Evolutionary conservation across 2,113 vertebrate species (phyloP).

Genomic region (Eupsittula cactorum): DNA sequence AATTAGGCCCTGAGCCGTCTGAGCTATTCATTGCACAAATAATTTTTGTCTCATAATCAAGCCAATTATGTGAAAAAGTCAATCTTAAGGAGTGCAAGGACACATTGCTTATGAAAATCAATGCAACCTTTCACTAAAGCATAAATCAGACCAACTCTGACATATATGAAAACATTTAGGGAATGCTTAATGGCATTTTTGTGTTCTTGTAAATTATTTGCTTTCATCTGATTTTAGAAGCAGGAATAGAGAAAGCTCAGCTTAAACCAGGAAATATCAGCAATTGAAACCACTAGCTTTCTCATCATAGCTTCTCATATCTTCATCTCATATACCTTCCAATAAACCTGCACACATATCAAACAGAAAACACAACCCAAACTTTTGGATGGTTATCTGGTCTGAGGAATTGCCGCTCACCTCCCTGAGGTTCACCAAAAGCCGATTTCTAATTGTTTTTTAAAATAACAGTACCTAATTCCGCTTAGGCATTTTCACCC

Average conservation of each 20-base stretch:
- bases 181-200: slow-evolving; percentile 48
- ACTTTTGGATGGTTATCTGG: neutral
- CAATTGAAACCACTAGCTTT: neutral
- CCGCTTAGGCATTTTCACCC: neutral
- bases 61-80: neutral
- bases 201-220: slow-evolving; percentile 25
- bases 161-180: slow-evolving; percentile 34
- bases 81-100: neutral
- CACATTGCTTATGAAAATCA: slow-evolving; percentile 7
- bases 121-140: slow-evolving; percentile 41
- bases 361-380: neutral
- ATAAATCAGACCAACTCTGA: neutral
- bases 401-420: neutral
- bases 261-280: neutral
- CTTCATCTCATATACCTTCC: neutral
- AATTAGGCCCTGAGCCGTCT: neutral
- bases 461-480: neutral
- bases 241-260: neutral
- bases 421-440: neutral
- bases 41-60: slow-evolving; percentile 15
- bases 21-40: neutral
- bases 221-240: neutral
- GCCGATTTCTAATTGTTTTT: neutral
- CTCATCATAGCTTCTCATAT: neutral
- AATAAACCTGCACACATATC: neutral